phyloP scores from a whole-genome alignment of 2,113 vertebrate genomes.

The Sciurus niger region DNA sequence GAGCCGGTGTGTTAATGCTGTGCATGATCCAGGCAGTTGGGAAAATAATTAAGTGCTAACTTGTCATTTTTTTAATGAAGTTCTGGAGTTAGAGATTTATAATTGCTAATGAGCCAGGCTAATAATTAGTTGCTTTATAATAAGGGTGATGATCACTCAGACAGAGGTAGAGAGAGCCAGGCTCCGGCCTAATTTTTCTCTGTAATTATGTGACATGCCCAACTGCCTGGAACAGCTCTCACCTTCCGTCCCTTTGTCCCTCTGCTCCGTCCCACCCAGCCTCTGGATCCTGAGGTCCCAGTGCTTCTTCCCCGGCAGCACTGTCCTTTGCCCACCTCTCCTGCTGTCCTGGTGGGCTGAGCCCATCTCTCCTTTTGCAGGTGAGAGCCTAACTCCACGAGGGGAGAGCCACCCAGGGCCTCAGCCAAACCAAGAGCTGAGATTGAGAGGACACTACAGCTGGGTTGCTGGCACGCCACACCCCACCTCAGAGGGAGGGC shows the following conservation, averaged over 20 bases:
- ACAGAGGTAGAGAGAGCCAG: constrained; percentile 81
- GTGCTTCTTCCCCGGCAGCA: too few species aligned
- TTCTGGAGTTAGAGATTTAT: constrained; percentile 89
- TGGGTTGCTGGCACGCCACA: not conserved
- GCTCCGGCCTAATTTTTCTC: constrained; percentile 86
- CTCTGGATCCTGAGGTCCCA: not conserved
- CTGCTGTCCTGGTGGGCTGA: fast-evolving
- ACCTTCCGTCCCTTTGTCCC: not conserved
- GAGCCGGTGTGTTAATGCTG: constrained; percentile 32
- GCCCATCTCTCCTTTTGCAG: not conserved
- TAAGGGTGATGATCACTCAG: constrained; percentile 88
- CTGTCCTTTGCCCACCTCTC: not conserved
- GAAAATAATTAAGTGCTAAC: constrained; percentile 90
- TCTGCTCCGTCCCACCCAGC: not conserved
- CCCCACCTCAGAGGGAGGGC: not conserved
- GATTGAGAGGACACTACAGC: not conserved
- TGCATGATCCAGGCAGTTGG: constrained; percentile 67
- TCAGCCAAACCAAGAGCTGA: not conserved
- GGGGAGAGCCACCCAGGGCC: not conserved
- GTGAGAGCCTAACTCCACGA: not conserved
- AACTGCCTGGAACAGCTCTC: constrained; percentile 60
- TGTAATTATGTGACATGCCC: constrained; percentile 55
- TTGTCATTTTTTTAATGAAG: constrained; percentile 91
- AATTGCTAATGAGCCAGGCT: constrained; percentile 92
- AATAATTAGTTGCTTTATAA: constrained; percentile 92